Conservation (phyloP, 2,888 invertebrate genomes). For the Spodoptera picta region DNA sequence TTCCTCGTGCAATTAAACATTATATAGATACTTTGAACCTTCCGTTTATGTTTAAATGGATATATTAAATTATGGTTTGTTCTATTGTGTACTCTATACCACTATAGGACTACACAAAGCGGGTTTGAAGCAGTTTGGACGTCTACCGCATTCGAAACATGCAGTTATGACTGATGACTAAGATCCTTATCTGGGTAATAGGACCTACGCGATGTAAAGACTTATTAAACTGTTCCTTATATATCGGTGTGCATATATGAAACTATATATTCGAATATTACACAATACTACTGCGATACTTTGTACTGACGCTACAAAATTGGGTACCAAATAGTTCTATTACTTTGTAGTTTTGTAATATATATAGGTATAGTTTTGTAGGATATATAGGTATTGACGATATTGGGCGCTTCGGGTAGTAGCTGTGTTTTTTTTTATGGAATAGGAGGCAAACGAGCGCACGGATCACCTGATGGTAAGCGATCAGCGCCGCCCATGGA, state of each 20-base stretch:
- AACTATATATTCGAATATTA: no score
- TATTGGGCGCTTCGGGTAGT: no score
- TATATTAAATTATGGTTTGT: constrained; percentile 22
- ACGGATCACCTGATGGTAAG: no score
- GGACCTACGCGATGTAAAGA: constrained; percentile 21
- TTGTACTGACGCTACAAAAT: no score
- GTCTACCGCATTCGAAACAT: constrained; percentile 32
- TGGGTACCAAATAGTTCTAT: no score
- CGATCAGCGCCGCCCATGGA: no score
- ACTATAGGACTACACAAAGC: constrained; percentile 29
- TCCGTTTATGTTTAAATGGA: constrained; percentile 36
- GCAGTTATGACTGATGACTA: constrained; percentile 34
- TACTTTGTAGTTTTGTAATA: no score
- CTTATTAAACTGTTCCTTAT: constrained; percentile 5
- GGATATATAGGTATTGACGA: no score
- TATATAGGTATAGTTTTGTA: no score
- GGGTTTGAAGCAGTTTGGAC: constrained; percentile 28
- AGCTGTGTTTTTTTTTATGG: no score
- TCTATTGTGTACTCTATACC: constrained; percentile 34
- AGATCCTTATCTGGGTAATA: constrained; percentile 51
- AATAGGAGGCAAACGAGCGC: no score
- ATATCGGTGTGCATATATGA: background rate
- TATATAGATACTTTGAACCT: constrained; percentile 25
- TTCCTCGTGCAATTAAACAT: constrained; percentile 21
- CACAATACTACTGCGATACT: no score